Evolutionary conservation across 2,113 vertebrate genomes (phyloP), one percentile per base, ranked within the genome.

Genomic region (Salvelinus fontinalis): DNA sequence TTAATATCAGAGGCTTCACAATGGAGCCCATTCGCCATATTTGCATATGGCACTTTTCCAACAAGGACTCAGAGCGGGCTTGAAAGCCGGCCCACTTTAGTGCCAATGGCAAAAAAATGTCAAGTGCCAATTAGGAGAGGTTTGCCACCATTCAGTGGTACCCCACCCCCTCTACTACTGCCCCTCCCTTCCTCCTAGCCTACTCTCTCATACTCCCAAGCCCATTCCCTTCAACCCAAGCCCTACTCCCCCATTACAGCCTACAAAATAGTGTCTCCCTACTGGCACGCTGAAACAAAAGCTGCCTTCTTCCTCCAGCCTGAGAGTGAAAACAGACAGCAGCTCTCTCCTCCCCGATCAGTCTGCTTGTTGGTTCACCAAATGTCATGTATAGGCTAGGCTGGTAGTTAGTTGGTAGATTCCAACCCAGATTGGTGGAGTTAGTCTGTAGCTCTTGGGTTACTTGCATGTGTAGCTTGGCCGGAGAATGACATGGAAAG

Each of bases 1-100:
- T 90, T 92, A 92, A 92, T 91, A 91, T 91, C 91, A 86, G 85
- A 88, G 76, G 88, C 89, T 87, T 81, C 85, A 93, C 90, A 93
- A 93, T 89, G 71, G 88, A 87, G 83, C 89, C 86, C 89, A 91
- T 93, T 92, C 82, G 83, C 85, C 81, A 80, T 89, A 93, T 93
- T 94, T 93, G 92, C 93, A 94, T 94, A 93, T 93, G 92, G 90
- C 93, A 93, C 92, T 93, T 93, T 94, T 93, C 85, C 88, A 92
- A 91, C 89, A 92, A 93, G 89, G 85, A 89, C 87, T 87, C 89
- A 31, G 90, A 93, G 92, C 89, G 90, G 89, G 83, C 89, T 93
- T 91, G 89, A 93, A 90, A 92, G 91, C 88, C 88, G 89, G 91
- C 86, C 92, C 91, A 91, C 91, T 93, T 90, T 87, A 92, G 85